A percentile compares a stretch with the other conserved stretches of the same genome.
Evolutionary conservation across 2,888 invertebrate genomes (phyloP).

Genomic region (Operophtera brumata): DNA sequence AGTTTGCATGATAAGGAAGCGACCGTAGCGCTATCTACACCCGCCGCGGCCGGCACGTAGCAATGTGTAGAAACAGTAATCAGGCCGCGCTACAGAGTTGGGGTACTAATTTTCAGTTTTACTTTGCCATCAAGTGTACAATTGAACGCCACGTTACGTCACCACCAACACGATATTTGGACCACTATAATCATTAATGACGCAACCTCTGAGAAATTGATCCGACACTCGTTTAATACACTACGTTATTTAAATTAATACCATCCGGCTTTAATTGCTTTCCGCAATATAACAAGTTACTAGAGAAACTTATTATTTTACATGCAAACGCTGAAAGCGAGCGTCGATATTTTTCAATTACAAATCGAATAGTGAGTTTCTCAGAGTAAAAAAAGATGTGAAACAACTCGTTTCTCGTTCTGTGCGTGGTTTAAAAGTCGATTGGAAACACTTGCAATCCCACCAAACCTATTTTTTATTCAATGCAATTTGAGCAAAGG

Average conservation of each 20-base stretch:
- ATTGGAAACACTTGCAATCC: constrained; percentile 60
- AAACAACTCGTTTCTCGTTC: constrained; percentile 26
- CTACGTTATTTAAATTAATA: constrained; percentile 33
- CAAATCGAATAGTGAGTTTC: constrained; percentile 31
- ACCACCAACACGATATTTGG: constrained; percentile 30
- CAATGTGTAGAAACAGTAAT: constrained; percentile 3
- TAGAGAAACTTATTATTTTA: constrained; percentile 21
- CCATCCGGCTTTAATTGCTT: constrained; percentile 30
- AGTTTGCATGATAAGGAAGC: background rate
- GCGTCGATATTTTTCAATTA: constrained; percentile 36
- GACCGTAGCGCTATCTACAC: background rate
- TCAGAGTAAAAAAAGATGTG: constrained; percentile 32
- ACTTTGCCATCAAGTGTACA: constrained; percentile 19
- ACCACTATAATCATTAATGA: constrained; percentile 26
- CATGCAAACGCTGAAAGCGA: constrained; percentile 12
- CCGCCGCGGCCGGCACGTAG: background rate
- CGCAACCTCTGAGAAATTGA: constrained; percentile 32
- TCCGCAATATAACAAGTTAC: constrained; percentile 21
- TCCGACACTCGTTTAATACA: constrained; percentile 17
- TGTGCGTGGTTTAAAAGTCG: constrained; percentile 38
- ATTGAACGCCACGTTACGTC: constrained; percentile 27
- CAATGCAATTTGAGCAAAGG: constrained; percentile 58
- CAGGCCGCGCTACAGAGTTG: constrained; percentile 1
- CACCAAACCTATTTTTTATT: constrained; percentile 60
- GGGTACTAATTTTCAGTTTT: background rate